Evolutionary conservation across 64 coral and sea anemone species (phyloP), one percentile per base, ranked within the genome.

Genomic region (Orbicella faveolata): DNA sequence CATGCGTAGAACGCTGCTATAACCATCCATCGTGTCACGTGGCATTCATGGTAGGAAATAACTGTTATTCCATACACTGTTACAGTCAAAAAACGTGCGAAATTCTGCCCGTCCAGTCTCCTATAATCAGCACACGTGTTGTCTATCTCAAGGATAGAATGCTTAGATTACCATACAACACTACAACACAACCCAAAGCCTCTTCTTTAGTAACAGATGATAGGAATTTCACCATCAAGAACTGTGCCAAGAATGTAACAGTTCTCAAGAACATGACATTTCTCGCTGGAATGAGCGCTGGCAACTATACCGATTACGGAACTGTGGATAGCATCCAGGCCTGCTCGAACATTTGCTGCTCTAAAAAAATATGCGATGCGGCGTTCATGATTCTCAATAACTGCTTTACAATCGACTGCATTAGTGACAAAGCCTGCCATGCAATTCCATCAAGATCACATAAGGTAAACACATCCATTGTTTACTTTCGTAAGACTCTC

Each of bases 271-370:
- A 96, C 75, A 81, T 99, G 64, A 99, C 94, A 18, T 94, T 97
- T 73, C 78, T 87, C 3, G 92, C 89, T 52, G 95, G 95, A 66
- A 88, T 97, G 86, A 73, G 89, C 15, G 95, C 95, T 19, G 95
- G 95, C 30, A 97, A 97, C 73, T 97, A 94, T 73, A 97, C 95
- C 13, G 92, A 97, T 65, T 89, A 93, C 61, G 95, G 95, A 21
- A 93, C 89, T 57, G 95, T 97, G 7, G 84, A 83, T 30, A 84
- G 92, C 61, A 83, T 90, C 36, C 57, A 97, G 23, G 81, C 78
- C 7, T 97, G 95, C 36, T 97, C 90, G 12, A 93, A 81, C 63
- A 87, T 90, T 68, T 97, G 95, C 39, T 97, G 95, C 64, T 83
- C 88, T 17, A 89, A 88, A 66, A 77, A 88, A 20, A 69, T 90